Base-by-base conservation (phyloP, 2,797 vertebrate genomes). In the Darevskia mixta region DNA sequence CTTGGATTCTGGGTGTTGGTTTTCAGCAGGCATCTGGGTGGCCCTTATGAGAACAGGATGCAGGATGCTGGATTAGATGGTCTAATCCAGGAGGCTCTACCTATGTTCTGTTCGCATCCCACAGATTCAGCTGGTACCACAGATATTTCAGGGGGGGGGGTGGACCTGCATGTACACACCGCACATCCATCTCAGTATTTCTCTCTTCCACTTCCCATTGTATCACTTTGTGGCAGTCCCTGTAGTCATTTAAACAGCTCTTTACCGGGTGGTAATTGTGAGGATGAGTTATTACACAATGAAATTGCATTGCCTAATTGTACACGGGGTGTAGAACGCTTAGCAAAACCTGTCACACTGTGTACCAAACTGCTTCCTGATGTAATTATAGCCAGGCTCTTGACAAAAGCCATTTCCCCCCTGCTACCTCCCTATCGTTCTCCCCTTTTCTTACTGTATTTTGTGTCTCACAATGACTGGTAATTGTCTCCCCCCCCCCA, bases 391-490 rank as follows among this genome's bases (percentile, higher is more conserved):
- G 29, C 41, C 0, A 0, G 61, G 77, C 43, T 27, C 58, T 83
- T 86, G 64, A 87, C 87, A 83, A 82, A 93, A 93, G 15, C 66
- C 8, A 41, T 71, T 78, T 0, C 3, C 69, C 32, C n/a, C 7
- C 23, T 20, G 4, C 64, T 81, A 18, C 7, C 78, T 66, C 67
- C 41, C 75, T 64, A 45, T 71, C 73, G 67, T 83, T 90, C 58
- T 23, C 83, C 45, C 25, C 64, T 27, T 81, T 78, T 87, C 76
- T 3, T 0, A 32, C 61, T 8, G 9, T 13, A 61, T 87, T 89
- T 92, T 79, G 35, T 38, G 79, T 86, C 58, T 49, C 92, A 81
- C 82, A 73, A 89, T 88, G 84, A n/a, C 71, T 91, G 64, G 78
- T 79, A 90, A 83, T 82, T 43, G 67, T 85, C 23, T 32, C 84